These are phyloP conservation scores for Passer montanus DNA, from an alignment of 2,113 vertebrate genomes.

Conservation along the genomic window DNA sequence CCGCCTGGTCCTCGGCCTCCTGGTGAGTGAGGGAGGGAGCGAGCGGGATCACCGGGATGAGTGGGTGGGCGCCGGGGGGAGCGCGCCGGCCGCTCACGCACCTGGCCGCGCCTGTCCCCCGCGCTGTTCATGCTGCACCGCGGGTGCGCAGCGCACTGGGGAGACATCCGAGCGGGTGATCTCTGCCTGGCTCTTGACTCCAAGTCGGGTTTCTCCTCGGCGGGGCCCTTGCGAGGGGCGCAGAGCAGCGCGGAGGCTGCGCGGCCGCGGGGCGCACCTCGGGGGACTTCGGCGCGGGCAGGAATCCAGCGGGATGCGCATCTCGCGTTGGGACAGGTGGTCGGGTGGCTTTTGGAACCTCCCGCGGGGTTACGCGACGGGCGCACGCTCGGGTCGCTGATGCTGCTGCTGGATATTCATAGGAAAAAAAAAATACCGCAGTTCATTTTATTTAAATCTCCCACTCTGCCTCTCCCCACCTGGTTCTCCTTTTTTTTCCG, in stretches of 20 bases:
- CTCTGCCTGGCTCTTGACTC: too few species aligned
- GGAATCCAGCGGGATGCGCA: accelerated
- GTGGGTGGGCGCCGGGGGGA: background rate
- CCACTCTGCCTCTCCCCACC: background rate
- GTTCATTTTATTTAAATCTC: background rate
- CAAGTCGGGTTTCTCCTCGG: accelerated
- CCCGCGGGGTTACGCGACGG: background rate
- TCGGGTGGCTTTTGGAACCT: background rate
- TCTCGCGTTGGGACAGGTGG: background rate
- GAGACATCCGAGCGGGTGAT: too few species aligned
- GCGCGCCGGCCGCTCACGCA: background rate
- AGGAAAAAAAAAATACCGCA: accelerated
- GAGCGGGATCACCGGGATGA: background rate
- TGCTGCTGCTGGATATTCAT: background rate
- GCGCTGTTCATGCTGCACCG: background rate
- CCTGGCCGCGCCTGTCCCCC: background rate
- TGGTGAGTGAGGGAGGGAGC: constrained; percentile 63
- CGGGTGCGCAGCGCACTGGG: background rate
- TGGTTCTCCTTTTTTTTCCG: background rate
- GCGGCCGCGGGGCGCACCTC: background rate
- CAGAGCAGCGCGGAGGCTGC: background rate
- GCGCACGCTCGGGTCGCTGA: background rate
- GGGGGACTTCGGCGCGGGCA: background rate
- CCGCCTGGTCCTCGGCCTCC: constrained; percentile 54
- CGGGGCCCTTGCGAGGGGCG: background rate